Evolutionary conservation across 2,797 vertebrate species (phyloP).

Genomic region (Coregonus sp.): DNA sequence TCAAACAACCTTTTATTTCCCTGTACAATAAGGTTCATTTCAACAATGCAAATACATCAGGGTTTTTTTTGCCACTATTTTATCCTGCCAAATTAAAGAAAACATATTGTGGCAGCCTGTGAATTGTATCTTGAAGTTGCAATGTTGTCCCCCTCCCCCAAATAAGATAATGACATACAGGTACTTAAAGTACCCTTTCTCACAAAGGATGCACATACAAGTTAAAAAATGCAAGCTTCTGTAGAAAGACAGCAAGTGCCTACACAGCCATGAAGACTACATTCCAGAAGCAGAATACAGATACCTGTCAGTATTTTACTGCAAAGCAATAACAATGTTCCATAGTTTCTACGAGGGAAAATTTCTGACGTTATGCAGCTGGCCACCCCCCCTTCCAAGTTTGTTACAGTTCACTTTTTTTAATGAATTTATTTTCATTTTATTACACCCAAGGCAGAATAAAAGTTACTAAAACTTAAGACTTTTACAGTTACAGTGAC

Average conservation of each 20-base stretch:
- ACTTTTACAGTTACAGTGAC: slow-evolving; percentile 99
- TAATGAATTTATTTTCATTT: slow-evolving; percentile 66
- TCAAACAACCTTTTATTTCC: slow-evolving; percentile 83
- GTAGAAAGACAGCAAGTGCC: slow-evolving; percentile 94
- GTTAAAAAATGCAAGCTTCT: slow-evolving; percentile 94
- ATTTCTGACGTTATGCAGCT: slow-evolving; percentile 82
- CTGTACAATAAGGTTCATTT: slow-evolving; percentile 88
- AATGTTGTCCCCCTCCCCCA: slow-evolving; percentile 78
- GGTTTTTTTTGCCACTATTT: slow-evolving; percentile 80
- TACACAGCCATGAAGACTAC: slow-evolving; percentile 91
- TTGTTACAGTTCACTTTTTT: slow-evolving; percentile 52
- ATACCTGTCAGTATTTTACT: slow-evolving; percentile 84
- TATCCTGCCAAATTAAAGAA: slow-evolving; percentile 91
- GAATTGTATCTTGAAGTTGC: slow-evolving; percentile 60
- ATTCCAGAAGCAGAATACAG: slow-evolving; percentile 91
- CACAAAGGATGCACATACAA: slow-evolving; percentile 90
- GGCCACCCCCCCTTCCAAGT: slow-evolving; percentile 23
- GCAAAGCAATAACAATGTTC: slow-evolving; percentile 87
- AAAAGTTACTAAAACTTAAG: slow-evolving; percentile 97
- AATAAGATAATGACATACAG: slow-evolving; percentile 69
- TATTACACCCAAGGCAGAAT: slow-evolving; percentile 98
- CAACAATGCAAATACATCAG: slow-evolving; percentile 84
- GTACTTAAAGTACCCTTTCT: slow-evolving; percentile 85
- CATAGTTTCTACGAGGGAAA: slow-evolving; percentile 81
- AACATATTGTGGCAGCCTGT: slow-evolving; percentile 90